A percentile compares a stretch with the other conserved stretches of the same genome.
Evolutionary conservation across 2,888 invertebrate species (phyloP).

Genomic region (Fragum whitleyi): DNA sequence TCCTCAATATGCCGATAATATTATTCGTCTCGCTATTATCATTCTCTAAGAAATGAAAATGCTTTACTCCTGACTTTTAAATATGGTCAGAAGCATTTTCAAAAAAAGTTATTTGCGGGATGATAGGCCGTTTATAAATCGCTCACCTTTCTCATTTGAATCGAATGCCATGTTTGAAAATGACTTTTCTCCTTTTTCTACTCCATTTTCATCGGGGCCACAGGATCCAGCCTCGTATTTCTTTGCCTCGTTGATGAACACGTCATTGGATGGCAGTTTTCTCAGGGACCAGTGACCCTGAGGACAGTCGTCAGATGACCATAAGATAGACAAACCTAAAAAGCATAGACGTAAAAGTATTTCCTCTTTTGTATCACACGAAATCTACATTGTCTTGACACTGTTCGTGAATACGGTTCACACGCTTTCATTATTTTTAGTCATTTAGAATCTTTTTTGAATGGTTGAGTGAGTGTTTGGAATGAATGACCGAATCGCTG

Average conservation of each 20-base stretch:
- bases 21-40: too few relatives aligned
- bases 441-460: too few relatives aligned
- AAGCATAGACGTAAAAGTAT: not conserved
- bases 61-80: too few relatives aligned
- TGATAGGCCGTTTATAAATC: too few relatives aligned
- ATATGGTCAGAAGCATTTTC: too few relatives aligned
- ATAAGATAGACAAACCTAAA: slow-evolving; percentile 35
- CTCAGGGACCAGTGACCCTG: slow-evolving; percentile 47
- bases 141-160: slow-evolving; percentile 2
- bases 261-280: slow-evolving; percentile 24
- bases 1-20: too few relatives aligned
- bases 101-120: too few relatives aligned
- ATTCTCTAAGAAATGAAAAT: too few relatives aligned
- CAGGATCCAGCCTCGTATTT: not conserved
- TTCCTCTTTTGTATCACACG: not conserved
- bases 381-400: not conserved
- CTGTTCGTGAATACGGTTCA: not conserved
- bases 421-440: not conserved
- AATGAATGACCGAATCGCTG: not conserved
- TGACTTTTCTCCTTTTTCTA: not conserved
- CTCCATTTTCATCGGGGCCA: not conserved
- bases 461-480: too few relatives aligned
- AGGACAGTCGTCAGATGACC: slow-evolving; percentile 55
- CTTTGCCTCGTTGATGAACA: not conserved
- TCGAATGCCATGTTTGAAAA: slow-evolving; percentile 12